These are phyloP conservation scores for Busseola fusca DNA, from an alignment of 2,888 invertebrate species.

Conservation along the genomic window DNA sequence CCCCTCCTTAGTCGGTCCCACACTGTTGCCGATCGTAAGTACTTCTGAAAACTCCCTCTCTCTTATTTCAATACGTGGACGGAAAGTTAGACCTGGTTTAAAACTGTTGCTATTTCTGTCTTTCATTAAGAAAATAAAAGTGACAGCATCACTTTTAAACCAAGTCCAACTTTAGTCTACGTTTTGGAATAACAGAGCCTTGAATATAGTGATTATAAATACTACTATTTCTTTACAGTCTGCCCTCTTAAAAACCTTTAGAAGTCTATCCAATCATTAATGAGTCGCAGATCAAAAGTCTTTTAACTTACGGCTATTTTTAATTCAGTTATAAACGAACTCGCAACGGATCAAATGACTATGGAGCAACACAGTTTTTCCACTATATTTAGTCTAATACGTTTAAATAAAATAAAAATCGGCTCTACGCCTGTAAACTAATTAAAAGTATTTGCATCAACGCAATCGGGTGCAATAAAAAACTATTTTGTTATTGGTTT, in stretches of 20 bases:
- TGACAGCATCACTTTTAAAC: too few relatives aligned
- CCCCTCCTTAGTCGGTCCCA: background rate
- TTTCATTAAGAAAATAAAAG: too few relatives aligned
- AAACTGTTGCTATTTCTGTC: too few relatives aligned
- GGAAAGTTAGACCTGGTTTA: too few relatives aligned
- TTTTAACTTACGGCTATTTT: slow-evolving; percentile 29
- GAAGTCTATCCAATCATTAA: slow-evolving; percentile 18
- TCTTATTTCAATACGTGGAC: too few relatives aligned
- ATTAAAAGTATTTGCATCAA: slow-evolving; percentile 46
- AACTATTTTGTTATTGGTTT: slow-evolving; percentile 19
- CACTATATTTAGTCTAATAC: slow-evolving; percentile 13
- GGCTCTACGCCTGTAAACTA: slow-evolving; percentile 26
- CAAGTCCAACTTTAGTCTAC: background rate
- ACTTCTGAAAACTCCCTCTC: background rate
- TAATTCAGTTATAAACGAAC: slow-evolving; percentile 27
- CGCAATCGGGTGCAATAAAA: slow-evolving; percentile 25
- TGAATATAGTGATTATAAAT: background rate
- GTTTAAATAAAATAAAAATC: slow-evolving; percentile 31
- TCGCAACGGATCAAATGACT: slow-evolving; percentile 39
- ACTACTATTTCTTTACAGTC: background rate
- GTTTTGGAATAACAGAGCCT: slow-evolving; percentile 1
- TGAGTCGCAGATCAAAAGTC: slow-evolving; percentile 14
- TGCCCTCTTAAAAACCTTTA: background rate
- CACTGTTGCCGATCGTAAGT: background rate
- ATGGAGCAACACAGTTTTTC: slow-evolving; percentile 38